phyloP scores from a whole-genome alignment of 2,113 vertebrate genomes.

The Leptosomus discolor region DNA sequence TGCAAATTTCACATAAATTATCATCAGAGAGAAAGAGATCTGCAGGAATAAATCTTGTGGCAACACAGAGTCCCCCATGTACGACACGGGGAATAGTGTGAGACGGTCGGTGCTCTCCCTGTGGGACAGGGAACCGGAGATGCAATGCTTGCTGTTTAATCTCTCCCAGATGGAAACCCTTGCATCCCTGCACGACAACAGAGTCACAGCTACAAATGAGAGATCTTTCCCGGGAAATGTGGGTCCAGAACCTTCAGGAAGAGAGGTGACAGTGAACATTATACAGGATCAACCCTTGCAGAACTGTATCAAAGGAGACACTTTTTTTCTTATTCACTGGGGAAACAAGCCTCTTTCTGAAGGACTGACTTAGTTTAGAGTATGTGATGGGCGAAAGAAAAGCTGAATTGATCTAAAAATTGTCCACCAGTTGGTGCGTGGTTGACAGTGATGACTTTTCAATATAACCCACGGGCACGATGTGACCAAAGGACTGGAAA shows the following conservation, averaged over 20 bases:
- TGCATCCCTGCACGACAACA: no score
- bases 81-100: accelerated
- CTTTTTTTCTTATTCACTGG: background rate
- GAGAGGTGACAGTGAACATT: background rate
- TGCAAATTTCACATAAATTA: background rate
- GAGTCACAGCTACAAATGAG: background rate
- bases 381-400: background rate
- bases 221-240: background rate
- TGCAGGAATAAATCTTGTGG: background rate
- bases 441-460: background rate
- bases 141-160: no score
- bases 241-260: no score
- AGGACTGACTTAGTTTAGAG: background rate
- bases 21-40: background rate
- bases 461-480: background rate
- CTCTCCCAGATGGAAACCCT: background rate
- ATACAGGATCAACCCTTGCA: background rate
- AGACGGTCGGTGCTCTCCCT: background rate
- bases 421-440: background rate
- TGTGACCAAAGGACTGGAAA: background rate
- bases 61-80: accelerated
- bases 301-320: background rate
- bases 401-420: background rate
- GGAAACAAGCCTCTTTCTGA: background rate
- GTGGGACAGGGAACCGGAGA: background rate